A percentile compares a stretch with the other conserved stretches of the same genome.
These are phyloP conservation scores for Diarsia brunnea DNA, from an alignment of 2,888 invertebrate genomes.

Conservation along the genomic window DNA sequence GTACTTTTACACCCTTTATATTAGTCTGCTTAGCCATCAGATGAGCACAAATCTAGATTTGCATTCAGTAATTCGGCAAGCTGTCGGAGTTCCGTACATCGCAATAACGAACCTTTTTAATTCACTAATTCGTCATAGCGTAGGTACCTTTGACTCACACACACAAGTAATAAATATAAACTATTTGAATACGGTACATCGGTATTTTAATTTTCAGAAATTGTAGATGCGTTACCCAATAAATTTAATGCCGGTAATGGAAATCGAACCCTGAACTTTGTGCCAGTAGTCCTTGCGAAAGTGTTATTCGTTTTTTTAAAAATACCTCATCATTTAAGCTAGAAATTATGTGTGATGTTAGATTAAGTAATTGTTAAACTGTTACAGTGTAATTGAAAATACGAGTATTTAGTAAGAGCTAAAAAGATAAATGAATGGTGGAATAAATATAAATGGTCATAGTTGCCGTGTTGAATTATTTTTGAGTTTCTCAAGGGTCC, in stretches of 20 bases:
- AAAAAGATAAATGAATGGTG: conserved; percentile 19
- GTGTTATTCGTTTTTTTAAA: conserved; percentile 31
- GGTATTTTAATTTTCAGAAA: no score
- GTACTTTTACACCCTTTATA: no score
- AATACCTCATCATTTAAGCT: not conserved
- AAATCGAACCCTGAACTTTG: not conserved
- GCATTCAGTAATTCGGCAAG: no score
- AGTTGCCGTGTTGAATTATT: not conserved
- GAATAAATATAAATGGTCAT: conserved; percentile 17
- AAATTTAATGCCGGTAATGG: not conserved
- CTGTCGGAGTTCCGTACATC: no score
- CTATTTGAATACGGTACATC: no score
- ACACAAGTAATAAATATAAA: no score
- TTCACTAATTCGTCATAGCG: no score
- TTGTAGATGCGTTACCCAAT: no score
- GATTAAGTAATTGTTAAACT: conserved; percentile 25
- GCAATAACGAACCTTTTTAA: no score
- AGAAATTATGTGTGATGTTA: conserved; percentile 41
- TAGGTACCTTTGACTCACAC: no score
- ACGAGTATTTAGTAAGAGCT: conserved; percentile 36
- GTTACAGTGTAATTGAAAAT: conserved; percentile 32
- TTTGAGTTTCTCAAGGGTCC: not conserved
- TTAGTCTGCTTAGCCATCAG: not conserved
- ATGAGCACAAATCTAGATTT: not conserved
- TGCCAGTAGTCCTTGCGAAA: not conserved